Evolutionary conservation across 2,797 vertebrate genomes (phyloP).

Genomic region (Danio aesculapii): DNA sequence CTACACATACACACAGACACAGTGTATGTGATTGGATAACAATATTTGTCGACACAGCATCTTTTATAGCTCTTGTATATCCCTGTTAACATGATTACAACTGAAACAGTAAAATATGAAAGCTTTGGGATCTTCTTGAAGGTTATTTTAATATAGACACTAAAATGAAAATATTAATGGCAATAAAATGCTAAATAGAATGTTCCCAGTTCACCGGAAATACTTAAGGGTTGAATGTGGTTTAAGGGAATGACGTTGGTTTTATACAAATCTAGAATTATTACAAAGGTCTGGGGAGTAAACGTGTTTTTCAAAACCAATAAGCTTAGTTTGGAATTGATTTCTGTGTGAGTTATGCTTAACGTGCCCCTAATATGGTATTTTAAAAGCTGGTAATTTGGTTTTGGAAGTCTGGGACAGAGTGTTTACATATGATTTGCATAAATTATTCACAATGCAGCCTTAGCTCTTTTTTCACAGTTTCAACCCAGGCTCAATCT

Average conservation of each 20-base stretch:
- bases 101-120: not conserved
- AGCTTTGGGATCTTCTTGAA: not conserved
- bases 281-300: not conserved
- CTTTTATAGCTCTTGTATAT: conserved; percentile 20
- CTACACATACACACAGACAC: conserved; percentile 20
- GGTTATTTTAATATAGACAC: not conserved
- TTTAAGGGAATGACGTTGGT: not conserved
- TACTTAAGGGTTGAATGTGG: not conserved
- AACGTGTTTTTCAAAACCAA: not conserved
- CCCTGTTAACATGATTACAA: not conserved
- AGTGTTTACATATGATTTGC: no score
- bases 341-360: not conserved
- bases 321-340: not conserved
- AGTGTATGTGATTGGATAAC: conserved; percentile 9
- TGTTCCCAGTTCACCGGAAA: no score
- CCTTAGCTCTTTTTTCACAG: no score
- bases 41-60: conserved; percentile 15
- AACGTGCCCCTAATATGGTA: no score
- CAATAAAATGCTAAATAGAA: not conserved
- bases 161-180: not conserved
- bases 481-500: no score
- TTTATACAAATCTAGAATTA: not conserved
- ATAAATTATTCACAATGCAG: no score
- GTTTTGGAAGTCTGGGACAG: no score
- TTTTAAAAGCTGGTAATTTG: not conserved